Evolutionary conservation across 53 echinoderm and acorn worm species (phyloP).

Genomic region (Luidia sarsii): DNA sequence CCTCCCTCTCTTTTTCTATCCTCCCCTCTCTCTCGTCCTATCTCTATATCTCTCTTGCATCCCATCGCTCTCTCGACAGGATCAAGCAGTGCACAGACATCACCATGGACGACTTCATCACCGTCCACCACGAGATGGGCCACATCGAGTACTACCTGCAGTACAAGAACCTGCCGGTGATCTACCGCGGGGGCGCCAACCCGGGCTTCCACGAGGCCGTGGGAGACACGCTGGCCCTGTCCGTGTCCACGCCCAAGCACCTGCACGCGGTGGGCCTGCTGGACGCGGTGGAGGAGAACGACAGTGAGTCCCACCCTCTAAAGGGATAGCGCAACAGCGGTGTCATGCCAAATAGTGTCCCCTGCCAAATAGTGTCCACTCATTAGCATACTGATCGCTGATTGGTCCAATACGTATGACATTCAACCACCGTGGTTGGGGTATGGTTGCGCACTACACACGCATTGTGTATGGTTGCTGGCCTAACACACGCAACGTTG

Average conservation of each 20-base stretch:
- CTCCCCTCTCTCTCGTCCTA: too few species aligned
- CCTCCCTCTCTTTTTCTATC: too few species aligned
- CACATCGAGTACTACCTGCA: conserved; percentile 86
- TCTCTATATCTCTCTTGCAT: too few species aligned
- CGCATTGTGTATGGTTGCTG: too few species aligned
- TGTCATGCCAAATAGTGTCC: too few species aligned
- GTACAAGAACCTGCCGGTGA: conserved; percentile 64
- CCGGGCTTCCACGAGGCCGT: conserved; percentile 89
- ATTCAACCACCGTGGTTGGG: too few species aligned
- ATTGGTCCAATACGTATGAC: too few species aligned
- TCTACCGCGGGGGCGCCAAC: conserved; percentile 79
- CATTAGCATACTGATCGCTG: too few species aligned
- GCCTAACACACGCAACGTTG: too few species aligned
- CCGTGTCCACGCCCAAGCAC: conserved; percentile 79
- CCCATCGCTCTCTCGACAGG: not conserved
- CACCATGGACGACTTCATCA: conserved; percentile 72
- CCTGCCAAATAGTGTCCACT: too few species aligned
- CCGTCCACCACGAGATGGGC: conserved; percentile 87
- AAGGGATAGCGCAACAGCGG: not conserved
- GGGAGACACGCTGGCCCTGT: conserved; percentile 80
- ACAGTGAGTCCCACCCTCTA: conserved; percentile 34
- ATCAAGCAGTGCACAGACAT: conserved; percentile 82
- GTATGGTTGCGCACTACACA: too few species aligned
- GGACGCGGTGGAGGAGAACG: conserved; percentile 59
- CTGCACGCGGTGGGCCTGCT: conserved; percentile 62